These are phyloP conservation scores for Oscheius sp. DNA, from an alignment of 2,888 invertebrate genomes.

Conservation along the genomic window DNA sequence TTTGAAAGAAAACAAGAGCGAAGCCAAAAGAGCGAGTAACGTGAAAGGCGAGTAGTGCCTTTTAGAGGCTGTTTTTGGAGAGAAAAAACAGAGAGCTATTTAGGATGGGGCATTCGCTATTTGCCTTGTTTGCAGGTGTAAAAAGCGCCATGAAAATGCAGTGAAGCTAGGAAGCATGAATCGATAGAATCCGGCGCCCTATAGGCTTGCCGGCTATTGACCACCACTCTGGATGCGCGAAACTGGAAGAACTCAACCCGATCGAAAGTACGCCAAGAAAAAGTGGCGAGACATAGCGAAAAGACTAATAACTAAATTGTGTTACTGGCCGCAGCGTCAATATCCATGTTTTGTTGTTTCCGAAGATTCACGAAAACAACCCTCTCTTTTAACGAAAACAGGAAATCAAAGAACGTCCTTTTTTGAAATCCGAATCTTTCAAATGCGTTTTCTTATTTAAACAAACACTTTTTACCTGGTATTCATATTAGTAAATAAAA, in stretches of 20 bases:
- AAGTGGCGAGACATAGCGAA: background rate
- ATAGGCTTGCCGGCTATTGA: slow-evolving; percentile 22
- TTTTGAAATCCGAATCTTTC: too few relatives aligned
- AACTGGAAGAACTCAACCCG: slow-evolving; percentile 8
- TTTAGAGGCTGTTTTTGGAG: background rate
- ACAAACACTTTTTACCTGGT: too few relatives aligned
- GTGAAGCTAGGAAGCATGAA: slow-evolving; percentile 12
- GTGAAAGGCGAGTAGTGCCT: background rate
- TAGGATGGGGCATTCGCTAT: background rate
- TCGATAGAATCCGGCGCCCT: slow-evolving; percentile 24
- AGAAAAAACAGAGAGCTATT: background rate
- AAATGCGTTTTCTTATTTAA: too few relatives aligned
- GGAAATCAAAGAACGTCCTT: too few relatives aligned
- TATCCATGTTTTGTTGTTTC: background rate
- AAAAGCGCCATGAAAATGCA: slow-evolving; percentile 5
- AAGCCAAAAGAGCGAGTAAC: background rate
- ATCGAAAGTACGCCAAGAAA: background rate
- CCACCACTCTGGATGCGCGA: slow-evolving; percentile 18
- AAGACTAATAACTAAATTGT: background rate
- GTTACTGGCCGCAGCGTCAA: too few relatives aligned
- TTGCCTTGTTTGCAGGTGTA: background rate
- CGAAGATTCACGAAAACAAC: too few relatives aligned
- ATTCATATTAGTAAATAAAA: too few relatives aligned
- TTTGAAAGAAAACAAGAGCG: background rate
- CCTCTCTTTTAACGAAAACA: background rate